Evolutionary conservation across 2,888 invertebrate species (phyloP), one percentile per base, ranked within the genome.

Genomic region (Heliconius sara): DNA sequence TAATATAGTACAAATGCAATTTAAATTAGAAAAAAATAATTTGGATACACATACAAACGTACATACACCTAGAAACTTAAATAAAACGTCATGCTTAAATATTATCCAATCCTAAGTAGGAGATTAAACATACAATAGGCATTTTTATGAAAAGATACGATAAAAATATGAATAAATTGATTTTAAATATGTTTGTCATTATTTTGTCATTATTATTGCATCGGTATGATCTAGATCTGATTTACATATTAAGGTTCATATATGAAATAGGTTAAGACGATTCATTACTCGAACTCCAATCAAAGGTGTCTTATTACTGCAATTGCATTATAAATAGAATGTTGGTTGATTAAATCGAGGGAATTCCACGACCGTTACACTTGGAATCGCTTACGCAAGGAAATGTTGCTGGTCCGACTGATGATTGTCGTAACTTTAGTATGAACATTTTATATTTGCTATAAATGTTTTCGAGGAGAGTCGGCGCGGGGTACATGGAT

Each of bases 341-440:
- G 52, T 66, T n/a, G 27, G 7, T 67, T 57, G 60, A 65, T 57
- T 27, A 43, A 68, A 30, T 66, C 65, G 66, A 73, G 79, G 82
- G 76, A 80, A 79, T 77, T 80, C 80, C 76, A 66, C 80, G 66
- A 76, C 47, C 52, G 81, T 83, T 78, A 25, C 76, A 76, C 70
- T 80, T 60, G 57, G 39, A 65, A 25, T 72, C 19, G 39, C n/a
- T 81, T 80, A 27, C 79, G 82, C 77, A 80, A 79, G 34, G 16
- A 34, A 27, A 34, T 52, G 47, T n/a, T 30, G 27, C 57, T 27
- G 16, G 19, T 13, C 13, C 25, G 9, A 60, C 25, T 52, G 34
- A 60, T 22, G 22, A 22, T 13, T 52, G 22, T 22, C 72, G 47
- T 27, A 72, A 72, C 52, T 30, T 12, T 4, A 43, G 12, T 68